Evolutionary conservation across 2,113 vertebrate genomes (phyloP).

Genomic region (Ancistrus triradiatus): DNA sequence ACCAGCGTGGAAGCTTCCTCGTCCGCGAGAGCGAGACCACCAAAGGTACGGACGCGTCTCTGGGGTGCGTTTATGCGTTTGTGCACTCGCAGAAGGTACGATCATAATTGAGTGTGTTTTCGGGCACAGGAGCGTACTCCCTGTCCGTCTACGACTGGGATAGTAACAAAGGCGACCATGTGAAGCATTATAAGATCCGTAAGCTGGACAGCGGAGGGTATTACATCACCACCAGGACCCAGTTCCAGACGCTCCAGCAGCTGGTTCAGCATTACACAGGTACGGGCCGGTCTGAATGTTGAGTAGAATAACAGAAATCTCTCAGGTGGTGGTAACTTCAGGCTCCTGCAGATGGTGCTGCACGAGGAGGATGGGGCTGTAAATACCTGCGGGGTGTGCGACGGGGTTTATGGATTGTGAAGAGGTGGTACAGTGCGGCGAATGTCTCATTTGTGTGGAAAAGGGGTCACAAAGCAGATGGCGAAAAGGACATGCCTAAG

Average conservation of each 20-base stretch:
- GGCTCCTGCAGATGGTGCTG: no score
- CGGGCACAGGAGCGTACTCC: constrained; percentile 87
- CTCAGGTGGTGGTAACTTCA: no score
- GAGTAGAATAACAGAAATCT: no score
- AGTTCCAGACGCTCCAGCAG: constrained; percentile 93
- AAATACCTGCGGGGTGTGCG: no score
- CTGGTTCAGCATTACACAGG: constrained; percentile 96
- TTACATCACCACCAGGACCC: constrained; percentile 96
- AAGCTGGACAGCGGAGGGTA: constrained; percentile 97
- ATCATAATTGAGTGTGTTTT: neutral
- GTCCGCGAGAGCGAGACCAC: constrained; percentile 98
- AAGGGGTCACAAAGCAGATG: neutral
- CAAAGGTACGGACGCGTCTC: constrained; percentile 74
- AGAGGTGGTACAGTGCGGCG: no score
- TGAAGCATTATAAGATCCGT: constrained; percentile 98
- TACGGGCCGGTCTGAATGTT: no score
- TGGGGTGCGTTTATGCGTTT: no score
- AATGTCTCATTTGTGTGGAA: neutral
- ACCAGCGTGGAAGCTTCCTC: constrained; percentile 90
- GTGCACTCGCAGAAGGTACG: no score
- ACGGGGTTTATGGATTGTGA: no score
- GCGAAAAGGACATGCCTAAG: no score
- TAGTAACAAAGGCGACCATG: constrained; percentile 92
- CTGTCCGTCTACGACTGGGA: constrained; percentile 97
- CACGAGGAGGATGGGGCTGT: no score